A percentile compares a stretch with the other conserved stretches of the same genome.
Conservation (phyloP, 2,113 vertebrate genomes). For the Lophotis ruficrista region DNA sequence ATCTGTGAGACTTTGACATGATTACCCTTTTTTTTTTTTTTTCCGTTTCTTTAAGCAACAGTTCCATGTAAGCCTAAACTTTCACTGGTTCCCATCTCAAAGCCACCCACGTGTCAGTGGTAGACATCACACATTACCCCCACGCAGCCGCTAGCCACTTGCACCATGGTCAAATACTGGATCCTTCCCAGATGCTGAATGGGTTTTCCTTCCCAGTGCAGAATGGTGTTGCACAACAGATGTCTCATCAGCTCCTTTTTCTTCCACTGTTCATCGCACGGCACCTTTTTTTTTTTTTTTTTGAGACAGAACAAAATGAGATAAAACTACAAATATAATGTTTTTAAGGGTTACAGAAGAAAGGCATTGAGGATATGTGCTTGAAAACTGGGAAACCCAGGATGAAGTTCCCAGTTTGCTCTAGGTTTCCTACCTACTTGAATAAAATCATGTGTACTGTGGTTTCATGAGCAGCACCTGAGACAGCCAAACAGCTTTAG, state of each 20-base stretch:
- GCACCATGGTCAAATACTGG: slow-evolving; percentile 71
- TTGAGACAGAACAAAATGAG: not conserved
- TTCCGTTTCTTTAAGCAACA: not conserved
- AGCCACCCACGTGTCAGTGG: not conserved
- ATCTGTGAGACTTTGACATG: not conserved
- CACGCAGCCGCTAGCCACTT: slow-evolving; percentile 55
- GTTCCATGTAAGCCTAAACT: not conserved
- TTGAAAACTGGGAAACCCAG: not conserved
- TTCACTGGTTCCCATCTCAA: not conserved
- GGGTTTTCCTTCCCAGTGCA: slow-evolving; percentile 81
- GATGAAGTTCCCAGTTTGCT: not conserved
- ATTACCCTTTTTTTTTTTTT: not conserved
- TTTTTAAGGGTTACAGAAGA: not conserved
- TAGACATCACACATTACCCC: not conserved
- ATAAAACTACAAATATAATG: not conserved
- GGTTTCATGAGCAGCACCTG: not conserved
- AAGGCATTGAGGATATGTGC: not conserved
- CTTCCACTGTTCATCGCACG: slow-evolving; percentile 78
- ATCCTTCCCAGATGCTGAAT: slow-evolving; percentile 82
- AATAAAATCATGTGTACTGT: not conserved
- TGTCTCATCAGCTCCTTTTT: slow-evolving; percentile 74
- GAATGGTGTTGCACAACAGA: slow-evolving; percentile 74
- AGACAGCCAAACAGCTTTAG: not conserved
- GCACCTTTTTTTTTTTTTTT: slow-evolving; percentile 19
- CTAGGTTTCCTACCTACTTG: not conserved